These are phyloP conservation scores for Carassius auratus DNA, from an alignment of 2,113 vertebrate species.

Conservation along the genomic window DNA sequence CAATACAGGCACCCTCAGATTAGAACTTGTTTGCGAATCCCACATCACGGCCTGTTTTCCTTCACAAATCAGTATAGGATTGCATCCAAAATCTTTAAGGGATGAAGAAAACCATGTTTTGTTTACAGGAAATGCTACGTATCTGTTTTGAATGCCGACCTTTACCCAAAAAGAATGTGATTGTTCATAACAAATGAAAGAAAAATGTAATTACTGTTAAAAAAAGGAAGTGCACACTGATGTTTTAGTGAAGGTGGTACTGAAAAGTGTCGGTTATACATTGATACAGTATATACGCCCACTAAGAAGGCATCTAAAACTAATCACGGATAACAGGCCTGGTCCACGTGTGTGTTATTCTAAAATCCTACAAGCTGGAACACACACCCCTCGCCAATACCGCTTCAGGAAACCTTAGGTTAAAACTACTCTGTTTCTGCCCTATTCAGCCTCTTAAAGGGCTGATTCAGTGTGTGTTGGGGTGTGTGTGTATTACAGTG, in stretches of 20 bases:
- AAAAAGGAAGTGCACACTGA: conserved; percentile 18
- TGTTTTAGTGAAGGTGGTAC: conserved; percentile 52
- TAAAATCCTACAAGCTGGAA: conserved; percentile 51
- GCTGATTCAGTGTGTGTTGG: conserved; percentile 4
- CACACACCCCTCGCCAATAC: conserved; percentile 1
- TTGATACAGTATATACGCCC: conserved; percentile 51
- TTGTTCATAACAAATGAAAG: not conserved
- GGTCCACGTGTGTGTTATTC: conserved; percentile 36
- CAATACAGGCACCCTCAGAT: conserved; percentile 19
- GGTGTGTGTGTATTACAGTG: conserved; percentile 21
- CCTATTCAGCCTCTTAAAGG: conserved; percentile 17
- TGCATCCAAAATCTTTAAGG: not conserved
- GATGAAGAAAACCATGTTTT: not conserved
- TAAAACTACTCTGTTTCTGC: conserved; percentile 17
- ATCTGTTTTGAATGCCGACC: not conserved
- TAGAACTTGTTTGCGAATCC: not conserved
- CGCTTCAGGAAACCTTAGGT: conserved; percentile 16
- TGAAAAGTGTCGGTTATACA: conserved; percentile 62
- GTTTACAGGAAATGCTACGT: conserved; percentile 12
- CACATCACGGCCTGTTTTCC: not conserved
- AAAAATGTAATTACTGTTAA: conserved; percentile 10
- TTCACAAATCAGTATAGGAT: not conserved
- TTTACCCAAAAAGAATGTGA: not conserved
- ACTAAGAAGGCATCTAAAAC: conserved; percentile 57
- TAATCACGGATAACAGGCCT: conserved; percentile 52